Percentiles rank a stretch among this genome's conserved stretches.
phyloP scores from a whole-genome alignment of 2,888 invertebrate species.

The Cerceris rybyensis region DNA sequence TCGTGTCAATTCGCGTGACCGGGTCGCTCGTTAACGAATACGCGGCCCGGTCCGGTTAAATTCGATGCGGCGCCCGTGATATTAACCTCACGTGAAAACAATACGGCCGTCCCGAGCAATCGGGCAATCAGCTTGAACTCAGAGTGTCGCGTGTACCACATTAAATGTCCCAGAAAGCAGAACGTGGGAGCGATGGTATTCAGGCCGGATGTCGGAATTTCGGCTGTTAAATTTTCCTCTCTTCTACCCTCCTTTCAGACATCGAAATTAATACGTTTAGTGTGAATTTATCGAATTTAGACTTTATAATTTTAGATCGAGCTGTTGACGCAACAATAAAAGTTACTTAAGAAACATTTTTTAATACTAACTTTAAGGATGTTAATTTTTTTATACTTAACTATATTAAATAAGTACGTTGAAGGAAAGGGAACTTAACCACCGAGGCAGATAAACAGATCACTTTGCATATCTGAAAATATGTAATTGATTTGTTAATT shows the following conservation, averaged over 20 bases:
- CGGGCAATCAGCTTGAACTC: conserved; percentile 48
- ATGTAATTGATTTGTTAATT: no score
- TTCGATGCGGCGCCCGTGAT: conserved; percentile 55
- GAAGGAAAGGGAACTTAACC: no score
- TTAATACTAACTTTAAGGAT: no score
- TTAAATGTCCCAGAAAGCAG: conserved; percentile 31
- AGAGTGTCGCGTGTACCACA: conserved; percentile 31
- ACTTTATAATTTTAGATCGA: no score
- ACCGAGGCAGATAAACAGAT: no score
- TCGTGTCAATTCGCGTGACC: conserved; percentile 71
- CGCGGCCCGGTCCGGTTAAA: conserved; percentile 45
- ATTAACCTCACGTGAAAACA: conserved; percentile 69
- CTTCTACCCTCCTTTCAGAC: neutral
- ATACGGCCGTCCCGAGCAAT: conserved; percentile 60
- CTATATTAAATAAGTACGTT: no score
- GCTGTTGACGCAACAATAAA: no score
- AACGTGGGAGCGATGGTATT: conserved; percentile 42
- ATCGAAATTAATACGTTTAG: neutral
- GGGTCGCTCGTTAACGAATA: conserved; percentile 62
- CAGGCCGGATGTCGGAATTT: conserved; percentile 27
- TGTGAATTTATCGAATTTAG: neutral
- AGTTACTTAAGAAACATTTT: no score
- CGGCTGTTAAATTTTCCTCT: conserved; percentile 15
- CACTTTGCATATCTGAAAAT: no score
- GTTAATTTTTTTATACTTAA: no score